Evolutionary conservation across 2,113 vertebrate species (phyloP).

Genomic region (Meleagris gallopavo): DNA sequence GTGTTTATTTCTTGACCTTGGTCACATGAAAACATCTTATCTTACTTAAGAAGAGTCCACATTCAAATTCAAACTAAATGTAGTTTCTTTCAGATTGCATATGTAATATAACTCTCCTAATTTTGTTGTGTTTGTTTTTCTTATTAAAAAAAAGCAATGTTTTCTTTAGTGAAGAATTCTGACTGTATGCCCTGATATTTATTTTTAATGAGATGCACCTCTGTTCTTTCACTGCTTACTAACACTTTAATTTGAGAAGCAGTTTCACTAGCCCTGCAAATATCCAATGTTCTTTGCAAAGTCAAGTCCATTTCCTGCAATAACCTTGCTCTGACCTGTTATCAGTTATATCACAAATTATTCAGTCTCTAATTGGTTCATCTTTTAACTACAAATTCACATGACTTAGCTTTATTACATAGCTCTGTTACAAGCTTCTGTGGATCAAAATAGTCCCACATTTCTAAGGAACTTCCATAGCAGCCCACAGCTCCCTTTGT

Average conservation of each 20-base stretch:
- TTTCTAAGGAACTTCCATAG: constrained; percentile 14
- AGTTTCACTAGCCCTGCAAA: constrained; percentile 53
- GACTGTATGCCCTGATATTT: constrained; percentile 1
- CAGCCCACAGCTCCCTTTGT: not conserved
- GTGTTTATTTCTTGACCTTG: not conserved
- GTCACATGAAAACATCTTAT: not conserved
- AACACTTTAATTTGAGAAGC: constrained; percentile 60
- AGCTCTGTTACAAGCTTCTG: not conserved
- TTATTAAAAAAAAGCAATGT: not conserved
- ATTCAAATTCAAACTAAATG: not conserved
- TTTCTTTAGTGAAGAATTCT: not conserved
- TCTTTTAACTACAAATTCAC: constrained; percentile 61
- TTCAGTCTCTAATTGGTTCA: constrained; percentile 58
- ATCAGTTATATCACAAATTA: constrained; percentile 67
- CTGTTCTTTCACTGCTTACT: constrained; percentile 60
- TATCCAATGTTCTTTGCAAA: constrained; percentile 62
- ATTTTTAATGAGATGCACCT: constrained; percentile 54
- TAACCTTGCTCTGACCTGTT: constrained; percentile 70
- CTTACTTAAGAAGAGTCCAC: not conserved
- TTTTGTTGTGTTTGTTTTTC: not conserved
- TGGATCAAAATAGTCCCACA: not conserved
- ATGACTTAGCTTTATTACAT: constrained; percentile 50
- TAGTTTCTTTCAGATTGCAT: not conserved
- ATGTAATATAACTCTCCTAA: not conserved
- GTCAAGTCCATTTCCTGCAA: constrained; percentile 65